Evolutionary conservation across 2,797 vertebrate genomes (phyloP).

Genomic region (Sibirionetta formosa): DNA sequence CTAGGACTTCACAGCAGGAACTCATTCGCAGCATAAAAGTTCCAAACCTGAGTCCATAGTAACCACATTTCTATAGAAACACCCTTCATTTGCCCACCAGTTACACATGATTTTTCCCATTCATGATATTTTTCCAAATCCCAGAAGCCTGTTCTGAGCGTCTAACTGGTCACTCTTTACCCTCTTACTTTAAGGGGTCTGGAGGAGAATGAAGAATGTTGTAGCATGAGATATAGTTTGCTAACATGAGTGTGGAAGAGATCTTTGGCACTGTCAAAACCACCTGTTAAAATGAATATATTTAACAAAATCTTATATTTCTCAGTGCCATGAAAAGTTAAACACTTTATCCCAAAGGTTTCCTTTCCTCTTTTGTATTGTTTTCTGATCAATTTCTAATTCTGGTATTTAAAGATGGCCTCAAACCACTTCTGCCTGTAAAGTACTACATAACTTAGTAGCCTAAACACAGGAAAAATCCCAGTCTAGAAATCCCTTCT

Average conservation of each 20-base stretch:
- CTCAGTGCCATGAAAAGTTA: slow-evolving; percentile 16
- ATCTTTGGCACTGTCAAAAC: not conserved
- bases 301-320: slow-evolving; percentile 38
- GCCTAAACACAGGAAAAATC: not conserved
- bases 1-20: not conserved
- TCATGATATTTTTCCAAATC: not conserved
- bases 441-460: not conserved
- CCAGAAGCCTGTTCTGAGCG: not conserved
- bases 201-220: not conserved
- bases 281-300: not conserved
- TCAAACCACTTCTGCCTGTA: slow-evolving; percentile 36
- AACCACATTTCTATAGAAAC: not conserved
- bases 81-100: not conserved
- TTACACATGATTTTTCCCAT: not conserved
- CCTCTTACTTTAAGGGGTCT: not conserved
- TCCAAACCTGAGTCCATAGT: not conserved
- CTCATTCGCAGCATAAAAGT: not conserved
- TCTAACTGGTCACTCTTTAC: not conserved
- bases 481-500: not conserved
- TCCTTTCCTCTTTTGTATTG: slow-evolving; percentile 38
- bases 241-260: not conserved
- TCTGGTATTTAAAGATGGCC: slow-evolving; percentile 59
- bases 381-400: slow-evolving; percentile 22
- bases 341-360: slow-evolving; percentile 4
- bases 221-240: not conserved